Conservation (phyloP, 2,113 vertebrate genomes). For the Cromileptes altivelis region DNA sequence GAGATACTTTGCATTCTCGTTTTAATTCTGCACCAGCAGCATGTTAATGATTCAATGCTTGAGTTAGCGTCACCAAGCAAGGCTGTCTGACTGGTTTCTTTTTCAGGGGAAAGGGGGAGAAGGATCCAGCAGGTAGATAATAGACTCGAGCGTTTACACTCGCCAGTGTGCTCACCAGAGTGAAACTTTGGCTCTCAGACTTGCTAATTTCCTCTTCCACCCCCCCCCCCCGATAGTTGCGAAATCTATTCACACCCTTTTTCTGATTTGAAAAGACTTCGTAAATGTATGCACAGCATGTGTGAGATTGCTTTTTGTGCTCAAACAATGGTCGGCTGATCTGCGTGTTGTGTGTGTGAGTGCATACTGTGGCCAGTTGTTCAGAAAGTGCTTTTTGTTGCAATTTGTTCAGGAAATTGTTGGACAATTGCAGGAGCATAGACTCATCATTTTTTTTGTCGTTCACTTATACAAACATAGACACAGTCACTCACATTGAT, state of each 20-base stretch:
- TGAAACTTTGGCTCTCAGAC: conserved; percentile 60
- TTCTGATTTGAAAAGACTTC: conserved; percentile 22
- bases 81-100: conserved; percentile 79
- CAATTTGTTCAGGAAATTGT: conserved; percentile 6
- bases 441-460: neutral
- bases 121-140: conserved; percentile 43
- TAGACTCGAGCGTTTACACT: conserved; percentile 37
- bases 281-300: conserved; percentile 27
- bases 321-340: conserved; percentile 4
- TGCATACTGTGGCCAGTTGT: neutral
- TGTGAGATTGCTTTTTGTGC: neutral
- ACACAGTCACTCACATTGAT: neutral
- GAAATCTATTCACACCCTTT: conserved; percentile 54
- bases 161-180: conserved; percentile 27
- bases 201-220: conserved; percentile 49
- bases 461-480: conserved; percentile 10
- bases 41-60: conserved; percentile 71
- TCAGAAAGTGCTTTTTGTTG: conserved; percentile 14
- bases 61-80: conserved; percentile 30
- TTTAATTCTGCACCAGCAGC: conserved; percentile 59
- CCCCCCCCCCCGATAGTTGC: conserved; percentile 44
- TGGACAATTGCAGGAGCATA: neutral
- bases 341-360: conserved; percentile 12
- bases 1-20: conserved; percentile 78
- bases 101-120: conserved; percentile 20